Conservation (phyloP, 2,797 vertebrate genomes). For the Selene dorsalis region DNA sequence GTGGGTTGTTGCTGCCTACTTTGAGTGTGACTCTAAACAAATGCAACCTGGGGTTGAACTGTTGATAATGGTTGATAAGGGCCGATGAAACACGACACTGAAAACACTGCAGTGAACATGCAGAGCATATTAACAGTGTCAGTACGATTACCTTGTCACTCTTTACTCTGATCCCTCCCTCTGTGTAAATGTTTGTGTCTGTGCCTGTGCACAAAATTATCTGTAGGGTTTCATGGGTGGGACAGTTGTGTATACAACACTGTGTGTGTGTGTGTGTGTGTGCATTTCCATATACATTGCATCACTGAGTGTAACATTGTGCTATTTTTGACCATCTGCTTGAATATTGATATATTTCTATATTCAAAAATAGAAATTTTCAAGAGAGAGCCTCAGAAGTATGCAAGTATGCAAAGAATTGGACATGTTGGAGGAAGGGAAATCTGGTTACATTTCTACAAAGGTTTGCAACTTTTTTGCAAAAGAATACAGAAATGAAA, state of each 20-base stretch:
- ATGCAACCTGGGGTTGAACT: slow-evolving; percentile 66
- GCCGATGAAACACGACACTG: slow-evolving; percentile 45
- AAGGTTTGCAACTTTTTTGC: background rate
- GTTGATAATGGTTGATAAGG: slow-evolving; percentile 67
- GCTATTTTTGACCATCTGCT: background rate
- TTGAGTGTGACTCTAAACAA: slow-evolving; percentile 70
- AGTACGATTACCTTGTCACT: slow-evolving; percentile 37
- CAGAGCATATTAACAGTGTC: slow-evolving; percentile 36
- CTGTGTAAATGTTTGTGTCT: background rate
- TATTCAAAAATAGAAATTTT: background rate
- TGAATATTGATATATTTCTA: background rate
- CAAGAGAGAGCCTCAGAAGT: background rate
- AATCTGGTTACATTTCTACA: background rate
- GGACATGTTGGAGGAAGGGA: background rate
- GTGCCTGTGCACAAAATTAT: background rate
- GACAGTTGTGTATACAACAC: background rate
- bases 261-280: slow-evolving; percentile 4
- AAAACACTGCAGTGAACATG: slow-evolving; percentile 36
- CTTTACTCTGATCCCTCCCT: slow-evolving; percentile 13
- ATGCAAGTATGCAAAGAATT: background rate
- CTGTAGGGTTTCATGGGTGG: background rate
- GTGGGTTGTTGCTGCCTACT: slow-evolving; percentile 63
- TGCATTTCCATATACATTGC: background rate
- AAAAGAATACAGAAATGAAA: background rate
- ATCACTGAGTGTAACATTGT: background rate